Base-by-base conservation (phyloP, 2,888 invertebrate genomes). In the Cerastis rubricosa region DNA sequence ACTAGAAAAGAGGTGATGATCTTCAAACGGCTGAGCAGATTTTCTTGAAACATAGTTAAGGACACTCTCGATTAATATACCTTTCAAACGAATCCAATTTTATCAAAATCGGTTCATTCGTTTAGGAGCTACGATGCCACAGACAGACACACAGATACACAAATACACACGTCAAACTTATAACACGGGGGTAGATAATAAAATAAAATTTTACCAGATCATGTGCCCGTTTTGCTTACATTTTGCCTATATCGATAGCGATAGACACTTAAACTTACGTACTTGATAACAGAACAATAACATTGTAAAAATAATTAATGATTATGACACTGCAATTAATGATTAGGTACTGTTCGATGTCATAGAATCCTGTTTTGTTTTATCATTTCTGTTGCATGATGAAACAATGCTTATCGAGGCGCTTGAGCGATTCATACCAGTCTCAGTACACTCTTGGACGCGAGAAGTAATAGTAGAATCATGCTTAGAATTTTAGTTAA, bases 391-490 rank as follows among this genome's bases (percentile, higher is more conserved):
- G 67, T 71, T 74, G 76, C 61, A 78, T 88, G 77, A 84, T 84
- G 86, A 87, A 88, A 85, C 78, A 76, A 14, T 43, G 75, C 70
- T 80, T 86, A 85, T 84, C 80, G 79, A 75, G 47, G 45, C 74
- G 57, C 51, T 47, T 76, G 57, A 40, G 65, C 76, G 70, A 78
- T 77, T 69, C 70, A 35, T 54, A 69, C 77, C 84, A 88, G 87
- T 84, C 59, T 72, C 67, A 14, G 68, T 43, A 63, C 49, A 65
- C 25, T 68, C 63, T 64, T 76, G 70, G 77, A 47, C 75, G 63
- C 61, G 76, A 63, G 22, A 25, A 80, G 80, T 79, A 7, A 35
- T 17, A 51, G 29, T n/a, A 17, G 59, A 70, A 71, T 29, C 47
- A 78, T 57, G 47, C 25, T 69, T 35, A 12, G 14, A 70, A 69